Conservation (phyloP, 2,888 invertebrate species). For the Mythimna lalbum region DNA sequence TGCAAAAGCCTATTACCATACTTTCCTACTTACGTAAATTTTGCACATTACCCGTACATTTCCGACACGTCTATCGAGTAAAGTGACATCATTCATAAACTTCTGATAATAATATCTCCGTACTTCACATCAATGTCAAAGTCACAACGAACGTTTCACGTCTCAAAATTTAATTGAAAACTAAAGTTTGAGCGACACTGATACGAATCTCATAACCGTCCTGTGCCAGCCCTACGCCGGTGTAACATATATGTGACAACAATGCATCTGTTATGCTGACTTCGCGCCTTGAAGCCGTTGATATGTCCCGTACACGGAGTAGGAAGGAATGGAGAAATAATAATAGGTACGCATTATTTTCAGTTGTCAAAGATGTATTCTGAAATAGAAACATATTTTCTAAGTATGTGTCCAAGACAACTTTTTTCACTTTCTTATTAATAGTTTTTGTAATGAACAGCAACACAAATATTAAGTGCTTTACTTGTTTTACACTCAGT, state of each 20-base stretch:
- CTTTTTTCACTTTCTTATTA: no score
- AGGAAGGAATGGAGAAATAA: slow-evolving; percentile 28
- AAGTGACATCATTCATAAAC: slow-evolving; percentile 1
- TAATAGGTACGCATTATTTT: background rate
- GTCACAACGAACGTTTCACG: slow-evolving; percentile 18
- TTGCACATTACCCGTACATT: background rate
- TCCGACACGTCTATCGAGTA: background rate
- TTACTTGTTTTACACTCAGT: no score
- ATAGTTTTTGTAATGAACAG: no score
- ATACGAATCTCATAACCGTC: slow-evolving; percentile 31
- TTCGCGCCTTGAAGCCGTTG: slow-evolving; percentile 50
- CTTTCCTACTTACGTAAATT: slow-evolving; percentile 3
- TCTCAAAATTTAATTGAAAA: slow-evolving; percentile 46
- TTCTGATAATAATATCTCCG: background rate
- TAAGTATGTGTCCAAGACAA: no score
- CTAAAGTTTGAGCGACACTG: slow-evolving; percentile 39
- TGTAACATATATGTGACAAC: slow-evolving; percentile 78
- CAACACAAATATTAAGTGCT: no score
- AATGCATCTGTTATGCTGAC: slow-evolving; percentile 73
- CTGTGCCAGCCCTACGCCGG: slow-evolving; percentile 59
- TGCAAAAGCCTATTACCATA: background rate
- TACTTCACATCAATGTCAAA: slow-evolving; percentile 20
- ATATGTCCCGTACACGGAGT: slow-evolving; percentile 41
- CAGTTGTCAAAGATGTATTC: background rate
- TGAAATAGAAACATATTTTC: background rate